These are phyloP conservation scores for Tipula unca DNA, from an alignment of 2,888 invertebrate species.

Conservation along the genomic window DNA sequence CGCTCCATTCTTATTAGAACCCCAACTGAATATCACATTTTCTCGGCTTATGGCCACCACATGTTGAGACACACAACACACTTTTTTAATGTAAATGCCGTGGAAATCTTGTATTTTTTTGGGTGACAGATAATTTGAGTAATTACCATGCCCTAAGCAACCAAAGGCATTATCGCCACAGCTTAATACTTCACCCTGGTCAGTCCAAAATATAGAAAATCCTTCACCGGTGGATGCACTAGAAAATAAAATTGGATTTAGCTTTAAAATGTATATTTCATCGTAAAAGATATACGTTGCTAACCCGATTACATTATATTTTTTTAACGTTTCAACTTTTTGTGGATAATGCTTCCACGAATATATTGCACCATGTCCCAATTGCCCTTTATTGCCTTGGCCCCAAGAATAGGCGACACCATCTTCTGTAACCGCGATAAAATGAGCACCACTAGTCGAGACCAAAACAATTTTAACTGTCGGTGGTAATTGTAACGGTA, in stretches of 20 bases:
- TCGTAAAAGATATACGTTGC: slow-evolving; percentile 17
- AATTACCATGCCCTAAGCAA: slow-evolving; percentile 56
- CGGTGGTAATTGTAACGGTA: slow-evolving; percentile 49
- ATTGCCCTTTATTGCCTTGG: slow-evolving; percentile 54
- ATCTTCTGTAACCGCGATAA: slow-evolving; percentile 51
- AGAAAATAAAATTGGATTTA: slow-evolving; percentile 22
- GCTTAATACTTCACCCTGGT: slow-evolving; percentile 57
- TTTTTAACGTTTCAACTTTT: slow-evolving; percentile 51
- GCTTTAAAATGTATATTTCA: not conserved
- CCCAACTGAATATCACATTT: slow-evolving; percentile 59
- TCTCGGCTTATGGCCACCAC: slow-evolving; percentile 52
- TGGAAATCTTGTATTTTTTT: slow-evolving; percentile 45
- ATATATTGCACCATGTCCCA: slow-evolving; percentile 48
- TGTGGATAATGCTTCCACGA: slow-evolving; percentile 49
- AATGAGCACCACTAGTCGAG: slow-evolving; percentile 49
- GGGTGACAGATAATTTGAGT: slow-evolving; percentile 47
- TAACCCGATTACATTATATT: slow-evolving; percentile 50
- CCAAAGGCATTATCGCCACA: slow-evolving; percentile 56
- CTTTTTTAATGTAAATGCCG: slow-evolving; percentile 50
- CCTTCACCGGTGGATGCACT: slow-evolving; percentile 54
- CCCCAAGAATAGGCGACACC: slow-evolving; percentile 62
- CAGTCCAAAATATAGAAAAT: slow-evolving; percentile 58
- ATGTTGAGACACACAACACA: slow-evolving; percentile 55
- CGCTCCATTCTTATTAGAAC: slow-evolving; percentile 49
- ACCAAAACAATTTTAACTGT: slow-evolving; percentile 46